Conservation (phyloP, 2,888 invertebrate genomes). For the Apamea epomidion region DNA sequence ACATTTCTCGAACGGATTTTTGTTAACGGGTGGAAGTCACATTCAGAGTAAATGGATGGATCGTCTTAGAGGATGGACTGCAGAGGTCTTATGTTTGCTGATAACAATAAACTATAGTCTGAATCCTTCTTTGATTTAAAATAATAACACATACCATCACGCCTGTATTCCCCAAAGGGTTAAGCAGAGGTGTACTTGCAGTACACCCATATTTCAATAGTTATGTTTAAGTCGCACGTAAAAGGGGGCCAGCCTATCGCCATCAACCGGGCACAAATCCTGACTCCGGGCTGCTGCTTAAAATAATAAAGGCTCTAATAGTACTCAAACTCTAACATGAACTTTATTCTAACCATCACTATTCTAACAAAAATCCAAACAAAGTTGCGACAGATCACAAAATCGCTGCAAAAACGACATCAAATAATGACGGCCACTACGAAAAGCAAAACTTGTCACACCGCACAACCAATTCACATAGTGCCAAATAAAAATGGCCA, state of each 20-base stretch:
- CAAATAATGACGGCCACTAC: conserved; percentile 67
- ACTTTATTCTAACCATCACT: neutral
- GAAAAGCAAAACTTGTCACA: conserved; percentile 70
- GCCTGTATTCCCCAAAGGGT: neutral
- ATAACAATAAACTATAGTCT: neutral
- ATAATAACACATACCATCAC: neutral
- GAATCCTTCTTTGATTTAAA: neutral
- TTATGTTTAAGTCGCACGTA: neutral
- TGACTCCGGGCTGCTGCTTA: neutral
- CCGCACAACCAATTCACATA: conserved; percentile 71
- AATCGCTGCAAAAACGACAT: conserved; percentile 44
- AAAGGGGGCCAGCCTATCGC: neutral
- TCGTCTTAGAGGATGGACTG: neutral
- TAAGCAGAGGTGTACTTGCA: neutral
- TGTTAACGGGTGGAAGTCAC: neutral
- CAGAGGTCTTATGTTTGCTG: neutral
- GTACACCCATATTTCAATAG: neutral
- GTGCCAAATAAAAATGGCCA: conserved; percentile 78
- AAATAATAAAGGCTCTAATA: neutral
- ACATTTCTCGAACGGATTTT: conserved; percentile 10
- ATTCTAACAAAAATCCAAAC: neutral
- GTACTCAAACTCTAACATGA: neutral
- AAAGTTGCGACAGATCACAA: conserved; percentile 5
- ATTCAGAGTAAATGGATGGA: neutral
- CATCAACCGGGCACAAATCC: neutral